Base-by-base conservation (phyloP, 2,797 vertebrate species). In the Muscicapa striata region DNA sequence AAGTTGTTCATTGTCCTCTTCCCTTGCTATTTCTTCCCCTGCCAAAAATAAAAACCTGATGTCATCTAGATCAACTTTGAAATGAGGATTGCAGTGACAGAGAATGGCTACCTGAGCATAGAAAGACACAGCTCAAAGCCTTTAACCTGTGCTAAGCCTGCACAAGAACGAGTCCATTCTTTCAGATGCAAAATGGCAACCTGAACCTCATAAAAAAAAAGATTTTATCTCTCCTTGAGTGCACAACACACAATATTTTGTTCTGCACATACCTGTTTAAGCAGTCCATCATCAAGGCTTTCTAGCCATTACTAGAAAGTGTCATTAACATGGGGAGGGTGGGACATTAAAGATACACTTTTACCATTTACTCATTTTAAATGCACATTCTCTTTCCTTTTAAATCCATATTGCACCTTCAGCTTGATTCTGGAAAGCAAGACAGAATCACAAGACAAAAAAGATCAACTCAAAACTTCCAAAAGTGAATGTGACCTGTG, bases 321-420 rank as follows among this genome's bases (percentile, higher is more conserved):
- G 9, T 22, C 36, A 57, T n/a, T 43, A 34, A n/a, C 13, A 11
- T 26, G 17, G 4, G 5, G 3, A 4, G 3, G 1, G 1, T 34
- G 24, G 20, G 10, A 40, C 29, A 36, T n/a, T 34, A 34, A 77
- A 83, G 0, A 41, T 15, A 15, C 2, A 1, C 5, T 80, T 85
- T 69, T 76, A 69, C 5, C 43, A 83, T n/a, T 49, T 43, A 18
- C 2, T 52, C 9, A 32, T 66, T 68, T 84, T 32, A 57, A 79
- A 82, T 11, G 21, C 15, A 43, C 2, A 11, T 48, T 79, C 3
- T 73, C 27, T 40, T 73, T 7, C 32, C 34, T 26, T 40, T 64
- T 26, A 85, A 36, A 61, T 36, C 24, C 57, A 5, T 8, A 20
- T 27, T 68, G 7, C 24, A 57, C 13, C 23, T 83, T 80, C 46